Conservation (phyloP, 92 coral and sea anemone genomes). For the Paramuricea clavata region DNA sequence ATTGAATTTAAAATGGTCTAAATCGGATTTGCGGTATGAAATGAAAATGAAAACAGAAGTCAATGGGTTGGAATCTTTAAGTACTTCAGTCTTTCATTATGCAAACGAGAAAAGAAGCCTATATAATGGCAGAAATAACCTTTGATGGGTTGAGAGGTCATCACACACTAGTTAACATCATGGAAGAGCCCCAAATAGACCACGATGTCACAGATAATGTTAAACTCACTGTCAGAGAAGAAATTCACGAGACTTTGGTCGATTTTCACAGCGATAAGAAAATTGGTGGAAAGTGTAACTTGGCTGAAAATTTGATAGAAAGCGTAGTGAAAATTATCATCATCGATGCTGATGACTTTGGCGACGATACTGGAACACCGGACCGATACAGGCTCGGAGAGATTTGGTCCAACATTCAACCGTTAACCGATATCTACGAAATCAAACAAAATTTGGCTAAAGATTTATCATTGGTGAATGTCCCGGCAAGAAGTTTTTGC, state of each 20-base stretch:
- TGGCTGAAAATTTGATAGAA: background rate
- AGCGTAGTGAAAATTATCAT: background rate
- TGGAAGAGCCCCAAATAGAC: background rate
- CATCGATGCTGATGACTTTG: background rate
- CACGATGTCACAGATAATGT: background rate
- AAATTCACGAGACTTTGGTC: background rate
- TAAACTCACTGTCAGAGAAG: background rate
- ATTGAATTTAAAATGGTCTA: no score
- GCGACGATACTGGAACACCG: background rate
- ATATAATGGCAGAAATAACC: no score
- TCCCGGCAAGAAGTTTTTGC: background rate
- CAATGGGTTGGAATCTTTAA: background rate
- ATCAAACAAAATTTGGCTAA: background rate
- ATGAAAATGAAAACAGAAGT: background rate
- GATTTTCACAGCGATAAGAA: background rate
- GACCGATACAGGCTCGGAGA: slow-evolving; percentile 11
- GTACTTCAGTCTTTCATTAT: background rate
- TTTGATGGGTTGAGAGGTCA: no score
- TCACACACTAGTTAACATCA: no score
- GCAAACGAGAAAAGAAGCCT: background rate
- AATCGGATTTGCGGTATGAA: background rate
- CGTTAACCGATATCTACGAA: background rate
- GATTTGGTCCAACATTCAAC: background rate
- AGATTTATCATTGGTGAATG: background rate
- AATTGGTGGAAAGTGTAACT: background rate